phyloP scores from a whole-genome alignment of 1,140 invertebrate genomes.

The Popillia japonica region DNA sequence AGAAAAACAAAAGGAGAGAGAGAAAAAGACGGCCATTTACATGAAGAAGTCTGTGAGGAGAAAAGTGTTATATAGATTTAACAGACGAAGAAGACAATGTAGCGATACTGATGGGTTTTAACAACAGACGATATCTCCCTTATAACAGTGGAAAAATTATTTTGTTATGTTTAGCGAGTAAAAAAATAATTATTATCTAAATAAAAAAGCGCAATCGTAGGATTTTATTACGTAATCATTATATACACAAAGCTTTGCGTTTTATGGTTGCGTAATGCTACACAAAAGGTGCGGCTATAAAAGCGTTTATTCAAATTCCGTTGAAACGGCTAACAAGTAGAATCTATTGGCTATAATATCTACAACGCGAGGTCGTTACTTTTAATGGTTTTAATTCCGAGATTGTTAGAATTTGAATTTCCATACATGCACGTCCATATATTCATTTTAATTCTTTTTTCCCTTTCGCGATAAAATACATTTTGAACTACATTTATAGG shows the following conservation, averaged over 20 bases:
- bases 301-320: constrained; percentile 5
- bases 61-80: not conserved
- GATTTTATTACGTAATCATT: no score
- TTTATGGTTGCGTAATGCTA: no score
- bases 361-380: not conserved
- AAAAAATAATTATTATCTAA: no score
- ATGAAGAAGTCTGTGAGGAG: not conserved
- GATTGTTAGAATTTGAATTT: not conserved
- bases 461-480: no score
- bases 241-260: no score
- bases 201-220: no score
- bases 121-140: no score
- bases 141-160: no score
- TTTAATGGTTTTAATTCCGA: not conserved
- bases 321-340: not conserved
- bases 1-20: not conserved
- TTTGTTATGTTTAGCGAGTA: no score
- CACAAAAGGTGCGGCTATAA: not conserved
- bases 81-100: not conserved
- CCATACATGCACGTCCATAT: no score
- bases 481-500: no score
- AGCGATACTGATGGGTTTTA: not conserved
- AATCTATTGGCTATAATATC: not conserved
- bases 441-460: no score
- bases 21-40: not conserved